phyloP scores from a whole-genome alignment of 1,140 invertebrate species.

The Amphibalanus amphitrite region DNA sequence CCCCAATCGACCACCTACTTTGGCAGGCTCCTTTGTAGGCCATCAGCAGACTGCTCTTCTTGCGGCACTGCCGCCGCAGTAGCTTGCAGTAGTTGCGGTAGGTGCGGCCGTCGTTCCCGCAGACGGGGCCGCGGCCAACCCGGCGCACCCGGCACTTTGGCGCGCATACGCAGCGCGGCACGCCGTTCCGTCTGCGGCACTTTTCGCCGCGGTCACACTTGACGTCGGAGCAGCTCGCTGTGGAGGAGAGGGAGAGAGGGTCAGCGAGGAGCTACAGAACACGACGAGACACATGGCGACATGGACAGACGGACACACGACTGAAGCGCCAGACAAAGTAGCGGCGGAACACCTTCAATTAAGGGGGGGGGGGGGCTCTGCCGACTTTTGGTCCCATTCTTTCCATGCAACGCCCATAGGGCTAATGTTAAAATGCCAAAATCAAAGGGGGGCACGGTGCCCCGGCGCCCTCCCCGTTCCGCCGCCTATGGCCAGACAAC shows the following conservation, averaged over 20 bases:
- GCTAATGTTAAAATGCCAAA: no score
- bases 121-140: conserved; percentile 43
- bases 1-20: conserved; percentile 40
- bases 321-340: no score
- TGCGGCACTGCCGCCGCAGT: conserved; percentile 57
- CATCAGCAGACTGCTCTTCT: conserved; percentile 46
- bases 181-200: conserved; percentile 55
- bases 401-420: no score
- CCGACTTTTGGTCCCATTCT: no score
- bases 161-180: conserved; percentile 59
- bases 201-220: conserved; percentile 54
- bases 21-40: conserved; percentile 70
- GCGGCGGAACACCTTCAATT: no score
- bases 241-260: background rate
- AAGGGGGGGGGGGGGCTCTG: no score
- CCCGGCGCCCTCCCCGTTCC: no score
- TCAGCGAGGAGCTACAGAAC: no score
- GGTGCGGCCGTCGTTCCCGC: conserved; percentile 69
- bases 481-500: no score
- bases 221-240: conserved; percentile 61
- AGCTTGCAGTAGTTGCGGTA: conserved; percentile 68
- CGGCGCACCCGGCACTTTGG: conserved; percentile 38
- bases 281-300: no score
- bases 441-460: no score
- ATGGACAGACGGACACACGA: no score